Evolutionary conservation across 2,797 vertebrate species (phyloP).

Genomic region (Sorex maritimensis): DNA sequence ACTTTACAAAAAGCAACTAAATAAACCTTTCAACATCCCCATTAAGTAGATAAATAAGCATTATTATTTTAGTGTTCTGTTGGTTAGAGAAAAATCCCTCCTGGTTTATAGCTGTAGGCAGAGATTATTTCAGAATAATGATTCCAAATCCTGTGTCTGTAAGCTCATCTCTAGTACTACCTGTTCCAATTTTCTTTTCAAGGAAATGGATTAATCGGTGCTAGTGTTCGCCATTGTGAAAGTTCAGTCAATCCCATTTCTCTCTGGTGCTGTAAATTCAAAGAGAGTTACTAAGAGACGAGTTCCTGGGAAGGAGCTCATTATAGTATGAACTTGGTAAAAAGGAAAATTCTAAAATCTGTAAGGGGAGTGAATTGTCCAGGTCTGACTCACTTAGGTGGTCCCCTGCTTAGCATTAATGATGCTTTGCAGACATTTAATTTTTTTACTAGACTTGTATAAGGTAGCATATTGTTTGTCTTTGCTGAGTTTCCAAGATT

Average conservation of each 20-base stretch:
- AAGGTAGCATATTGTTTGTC: slow-evolving; percentile 1
- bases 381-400: slow-evolving; percentile 42
- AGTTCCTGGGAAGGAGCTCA: slow-evolving; percentile 68
- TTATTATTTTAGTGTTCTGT: slow-evolving; percentile 72
- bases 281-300: slow-evolving; percentile 71
- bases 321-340: slow-evolving; percentile 59
- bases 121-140: slow-evolving; percentile 74
- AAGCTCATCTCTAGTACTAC: slow-evolving; percentile 55
- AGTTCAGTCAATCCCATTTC: slow-evolving; percentile 56
- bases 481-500: slow-evolving; percentile 45
- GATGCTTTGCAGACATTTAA: slow-evolving; percentile 60
- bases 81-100: slow-evolving; percentile 38
- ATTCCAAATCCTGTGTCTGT: slow-evolving; percentile 34
- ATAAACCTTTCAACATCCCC: slow-evolving; percentile 81
- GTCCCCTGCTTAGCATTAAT: slow-evolving; percentile 42
- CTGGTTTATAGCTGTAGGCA: slow-evolving; percentile 64
- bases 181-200: slow-evolving; percentile 72
- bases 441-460: slow-evolving; percentile 55
- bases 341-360: slow-evolving; percentile 10
- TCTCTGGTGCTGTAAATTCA: slow-evolving; percentile 40
- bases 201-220: slow-evolving; percentile 68
- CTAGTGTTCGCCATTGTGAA: slow-evolving; percentile 43
- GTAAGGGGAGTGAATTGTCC: slow-evolving; percentile 35
- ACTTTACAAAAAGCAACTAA: slow-evolving; percentile 77
- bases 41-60: slow-evolving; percentile 82